Conservation (phyloP, 2,113 vertebrate genomes). For the Plectropomus leopardus region DNA sequence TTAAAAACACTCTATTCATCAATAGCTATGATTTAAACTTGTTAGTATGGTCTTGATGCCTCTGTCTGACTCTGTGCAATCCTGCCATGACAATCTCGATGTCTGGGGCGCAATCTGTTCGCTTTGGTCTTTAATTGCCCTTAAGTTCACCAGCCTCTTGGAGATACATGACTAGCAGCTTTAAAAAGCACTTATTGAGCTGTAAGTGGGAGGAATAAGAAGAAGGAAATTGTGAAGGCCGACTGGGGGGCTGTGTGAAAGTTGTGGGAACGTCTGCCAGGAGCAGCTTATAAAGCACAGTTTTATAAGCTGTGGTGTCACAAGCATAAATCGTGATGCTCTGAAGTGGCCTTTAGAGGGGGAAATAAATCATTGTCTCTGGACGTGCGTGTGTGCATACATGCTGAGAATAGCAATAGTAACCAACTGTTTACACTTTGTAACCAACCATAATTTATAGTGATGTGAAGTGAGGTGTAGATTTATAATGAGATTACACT, state of each 20-base stretch:
- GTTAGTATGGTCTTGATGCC: conserved; percentile 42
- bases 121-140: conserved; percentile 23
- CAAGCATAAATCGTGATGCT: conserved; percentile 53
- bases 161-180: conserved; percentile 37
- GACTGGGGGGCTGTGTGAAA: conserved; percentile 35
- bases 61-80: conserved; percentile 35
- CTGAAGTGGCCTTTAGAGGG: conserved; percentile 53
- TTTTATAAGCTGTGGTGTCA: conserved; percentile 66
- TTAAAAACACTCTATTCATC: conserved; percentile 73
- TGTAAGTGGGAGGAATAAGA: conserved; percentile 17
- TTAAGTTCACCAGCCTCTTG: conserved; percentile 4
- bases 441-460: conserved; percentile 36
- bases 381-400: conserved; percentile 20
- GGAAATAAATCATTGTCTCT: conserved; percentile 66
- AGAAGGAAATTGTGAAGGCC: conserved; percentile 13
- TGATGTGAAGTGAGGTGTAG: neutral
- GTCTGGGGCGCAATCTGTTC: conserved; percentile 19
- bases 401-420: conserved; percentile 5
- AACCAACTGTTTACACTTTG: conserved; percentile 22
- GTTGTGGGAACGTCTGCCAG: conserved; percentile 62
- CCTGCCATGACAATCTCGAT: neutral
- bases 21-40: conserved; percentile 58
- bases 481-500: conserved; percentile 19
- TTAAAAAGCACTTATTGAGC: conserved; percentile 42
- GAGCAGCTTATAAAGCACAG: conserved; percentile 51